Percentiles rank a stretch among this genome's conserved stretches.
Evolutionary conservation across 2,113 vertebrate species (phyloP).

Genomic region (Rhinopomastus cyanomelas): DNA sequence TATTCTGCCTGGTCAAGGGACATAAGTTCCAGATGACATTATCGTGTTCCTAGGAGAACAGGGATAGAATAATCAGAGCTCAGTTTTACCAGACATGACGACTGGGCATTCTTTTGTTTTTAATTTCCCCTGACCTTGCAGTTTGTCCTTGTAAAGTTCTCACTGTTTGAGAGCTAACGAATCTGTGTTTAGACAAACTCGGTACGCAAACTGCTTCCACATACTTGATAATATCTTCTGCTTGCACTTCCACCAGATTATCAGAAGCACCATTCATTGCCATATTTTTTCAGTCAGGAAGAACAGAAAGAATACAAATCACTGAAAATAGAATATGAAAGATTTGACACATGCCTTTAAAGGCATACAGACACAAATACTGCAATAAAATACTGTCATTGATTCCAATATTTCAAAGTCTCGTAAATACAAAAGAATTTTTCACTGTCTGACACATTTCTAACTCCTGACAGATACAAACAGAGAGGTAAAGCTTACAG

Average conservation of each 20-base stretch:
- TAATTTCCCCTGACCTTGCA: slow-evolving; percentile 7
- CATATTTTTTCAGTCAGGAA: not conserved
- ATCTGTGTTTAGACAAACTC: not conserved
- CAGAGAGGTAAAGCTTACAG: not conserved
- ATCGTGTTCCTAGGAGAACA: not conserved
- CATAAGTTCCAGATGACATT: not conserved
- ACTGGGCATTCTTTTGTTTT: not conserved
- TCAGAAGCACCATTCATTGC: not conserved
- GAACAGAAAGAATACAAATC: not conserved
- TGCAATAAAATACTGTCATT: not conserved
- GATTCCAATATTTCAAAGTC: not conserved
- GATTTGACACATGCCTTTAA: not conserved
- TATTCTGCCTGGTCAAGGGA: not conserved
- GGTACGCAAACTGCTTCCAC: not conserved
- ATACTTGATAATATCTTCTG: fast-evolving
- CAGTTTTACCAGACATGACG: not conserved
- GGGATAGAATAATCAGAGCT: not conserved
- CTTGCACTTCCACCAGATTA: not conserved
- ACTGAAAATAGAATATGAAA: not conserved
- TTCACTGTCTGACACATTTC: not conserved
- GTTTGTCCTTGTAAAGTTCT: slow-evolving; percentile 10
- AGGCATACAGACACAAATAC: not conserved
- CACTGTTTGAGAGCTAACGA: not conserved
- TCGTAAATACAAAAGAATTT: not conserved
- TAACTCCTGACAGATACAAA: not conserved